Evolutionary conservation across 1,140 invertebrate genomes (phyloP), one percentile per base, ranked within the genome.

Genomic region (Agraylea sexmaculata): DNA sequence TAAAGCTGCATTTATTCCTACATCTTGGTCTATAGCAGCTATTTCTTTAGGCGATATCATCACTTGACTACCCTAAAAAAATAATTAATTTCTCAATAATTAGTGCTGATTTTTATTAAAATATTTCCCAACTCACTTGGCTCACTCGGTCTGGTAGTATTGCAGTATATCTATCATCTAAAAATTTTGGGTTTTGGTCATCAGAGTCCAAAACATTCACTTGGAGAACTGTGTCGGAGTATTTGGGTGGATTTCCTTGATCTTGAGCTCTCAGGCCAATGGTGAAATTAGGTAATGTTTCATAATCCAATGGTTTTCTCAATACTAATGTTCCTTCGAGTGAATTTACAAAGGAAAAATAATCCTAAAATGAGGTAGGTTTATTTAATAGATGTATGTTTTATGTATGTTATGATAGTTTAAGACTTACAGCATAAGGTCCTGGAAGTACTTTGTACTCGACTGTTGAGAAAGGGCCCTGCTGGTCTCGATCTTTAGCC

Each of bases 141-240:
- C 63, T 57, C 1, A 74, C 67, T 11, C 70, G 58, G 38, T 78
- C 70, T 0, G 80, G 80, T 36, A 91, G 50, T 12, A 71, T 60
- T 0, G 81, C 74, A 16, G 70, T 75, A 56, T 92, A 93, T 47
- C 81, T 73, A 27, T 88, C 79, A 35, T 80, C 72, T 2, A 72
- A 50, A 62, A 90, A 92, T 37, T 66, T 70, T 3, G 88, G 88
- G 68, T 92, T 92, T 64, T 92, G 88, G 64, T 94, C 88, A 54
- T 94, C 89, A 0, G 87, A 86, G 60, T 94, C 89, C 4, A 86
- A 75, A 2, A 92, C 78, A 39, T 85, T 75, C 0, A 92, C 78
- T 1, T 73, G 73, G 7, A 93, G 68, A 16, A 71, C 63, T 1
- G 86, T 87, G 43, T 83, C 78, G 18, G 80, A 78, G 43, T 71